Percentiles rank a stretch among this genome's conserved stretches.
Conservation (phyloP, 2,113 vertebrate species). For the Gopherus flavomarginatus region DNA sequence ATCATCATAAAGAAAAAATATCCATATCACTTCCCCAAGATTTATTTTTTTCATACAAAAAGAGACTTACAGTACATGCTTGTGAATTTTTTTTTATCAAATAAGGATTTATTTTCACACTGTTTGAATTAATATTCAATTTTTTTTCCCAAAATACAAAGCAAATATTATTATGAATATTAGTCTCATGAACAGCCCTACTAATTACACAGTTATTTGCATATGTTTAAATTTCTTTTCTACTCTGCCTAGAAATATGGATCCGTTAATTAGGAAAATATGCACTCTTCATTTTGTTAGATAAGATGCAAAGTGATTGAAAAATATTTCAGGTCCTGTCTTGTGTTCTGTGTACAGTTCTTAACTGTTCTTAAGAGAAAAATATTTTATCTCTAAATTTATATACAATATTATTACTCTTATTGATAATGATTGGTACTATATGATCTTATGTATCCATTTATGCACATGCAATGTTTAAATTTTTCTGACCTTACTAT, state of each 20-base stretch:
- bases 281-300: conserved; percentile 30
- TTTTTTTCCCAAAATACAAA: neutral
- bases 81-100: neutral
- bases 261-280: neutral
- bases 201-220: conserved; percentile 21
- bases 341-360: neutral
- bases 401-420: neutral
- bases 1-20: neutral
- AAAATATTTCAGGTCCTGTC: conserved; percentile 13
- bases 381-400: neutral
- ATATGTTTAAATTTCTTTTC: neutral
- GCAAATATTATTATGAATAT: conserved; percentile 23
- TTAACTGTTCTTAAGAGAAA: neutral
- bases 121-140: conserved; percentile 15
- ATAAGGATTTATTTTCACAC: neutral
- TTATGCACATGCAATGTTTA: neutral
- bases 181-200: neutral
- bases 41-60: neutral
- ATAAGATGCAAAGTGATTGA: conserved; percentile 19
- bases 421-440: neutral
- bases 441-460: conserved; percentile 2
- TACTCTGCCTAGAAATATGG: neutral
- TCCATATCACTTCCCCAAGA: neutral
- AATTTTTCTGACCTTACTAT: neutral
- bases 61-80: neutral